A percentile compares a stretch with the other conserved stretches of the same genome.
phyloP scores from a whole-genome alignment of 2,888 invertebrate genomes.

The Nephrocerus scutellatus region DNA sequence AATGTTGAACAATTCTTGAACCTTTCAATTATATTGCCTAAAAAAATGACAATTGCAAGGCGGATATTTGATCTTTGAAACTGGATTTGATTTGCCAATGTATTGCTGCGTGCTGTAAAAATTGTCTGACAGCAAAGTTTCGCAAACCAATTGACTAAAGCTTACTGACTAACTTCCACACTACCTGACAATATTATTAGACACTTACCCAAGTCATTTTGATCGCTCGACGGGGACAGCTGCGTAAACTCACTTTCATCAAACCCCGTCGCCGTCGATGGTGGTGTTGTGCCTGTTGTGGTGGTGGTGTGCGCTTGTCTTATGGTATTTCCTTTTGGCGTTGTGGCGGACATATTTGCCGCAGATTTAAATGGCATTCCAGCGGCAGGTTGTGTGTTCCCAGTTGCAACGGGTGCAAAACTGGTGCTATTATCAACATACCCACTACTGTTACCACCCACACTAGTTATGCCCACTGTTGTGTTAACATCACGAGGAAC shows the following conservation, averaged over 20 bases:
- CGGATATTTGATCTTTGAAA: no score
- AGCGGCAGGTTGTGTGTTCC: constrained; percentile 47
- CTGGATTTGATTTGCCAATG: no score
- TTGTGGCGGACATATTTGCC: constrained; percentile 36
- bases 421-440: constrained; percentile 45
- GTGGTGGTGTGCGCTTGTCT: constrained; percentile 14
- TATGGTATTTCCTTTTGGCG: constrained; percentile 10
- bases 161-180: no score
- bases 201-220: constrained; percentile 28
- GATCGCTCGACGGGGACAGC: constrained; percentile 38
- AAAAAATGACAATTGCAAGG: no score
- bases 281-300: constrained; percentile 10
- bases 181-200: no score
- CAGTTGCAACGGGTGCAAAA: constrained; percentile 43
- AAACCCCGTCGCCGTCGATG: constrained; percentile 18
- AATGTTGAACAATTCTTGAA: no score
- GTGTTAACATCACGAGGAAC: constrained; percentile 24
- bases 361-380: constrained; percentile 50
- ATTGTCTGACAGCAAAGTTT: no score
- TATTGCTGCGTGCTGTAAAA: no score
- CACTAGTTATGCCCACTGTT: constrained; percentile 43
- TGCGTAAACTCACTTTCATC: constrained; percentile 42
- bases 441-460: constrained; percentile 41
- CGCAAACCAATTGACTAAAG: no score
- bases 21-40: no score